A percentile compares a stretch with the other conserved stretches of the same genome.
Evolutionary conservation across 2,797 vertebrate genomes (phyloP).

Genomic region (Esox masquinongy): DNA sequence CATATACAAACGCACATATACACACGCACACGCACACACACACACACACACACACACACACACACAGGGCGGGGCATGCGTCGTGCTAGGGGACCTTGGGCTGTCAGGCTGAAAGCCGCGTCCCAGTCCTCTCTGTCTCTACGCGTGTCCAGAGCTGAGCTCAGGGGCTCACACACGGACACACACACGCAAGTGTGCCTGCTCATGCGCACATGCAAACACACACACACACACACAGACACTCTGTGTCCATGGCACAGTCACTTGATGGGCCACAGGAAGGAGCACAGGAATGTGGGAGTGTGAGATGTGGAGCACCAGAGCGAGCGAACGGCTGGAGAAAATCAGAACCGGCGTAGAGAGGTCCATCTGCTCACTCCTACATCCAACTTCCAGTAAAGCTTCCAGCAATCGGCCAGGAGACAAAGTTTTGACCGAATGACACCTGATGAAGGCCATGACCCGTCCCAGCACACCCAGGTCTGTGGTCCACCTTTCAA

Average conservation of each 20-base stretch:
- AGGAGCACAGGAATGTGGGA: background rate
- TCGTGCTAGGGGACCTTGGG: conserved; percentile 52
- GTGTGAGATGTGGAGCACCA: background rate
- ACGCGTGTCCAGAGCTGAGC: conserved; percentile 26
- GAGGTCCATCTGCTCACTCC: background rate
- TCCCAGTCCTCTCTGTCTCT: conserved; percentile 1
- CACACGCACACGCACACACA: background rate
- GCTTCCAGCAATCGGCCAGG: background rate
- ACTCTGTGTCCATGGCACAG: background rate
- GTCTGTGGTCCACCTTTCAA: background rate
- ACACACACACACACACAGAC: conserved; percentile 9
- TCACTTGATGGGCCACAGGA: background rate
- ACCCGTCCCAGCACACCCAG: background rate
- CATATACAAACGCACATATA: too few relatives aligned
- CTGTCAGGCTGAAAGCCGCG: conserved; percentile 45
- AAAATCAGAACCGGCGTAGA: background rate
- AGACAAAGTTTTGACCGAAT: background rate
- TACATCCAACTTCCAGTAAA: background rate
- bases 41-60: background rate
- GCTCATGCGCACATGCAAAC: conserved; percentile 8
- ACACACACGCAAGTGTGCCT: conserved; percentile 18
- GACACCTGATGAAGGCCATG: background rate
- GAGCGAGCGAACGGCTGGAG: background rate
- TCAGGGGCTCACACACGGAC: conserved; percentile 10
- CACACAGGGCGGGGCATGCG: conserved; percentile 20